Evolutionary conservation across 2,797 vertebrate species (phyloP), one percentile per base, ranked within the genome.

Genomic region (Pangasius djambal): DNA sequence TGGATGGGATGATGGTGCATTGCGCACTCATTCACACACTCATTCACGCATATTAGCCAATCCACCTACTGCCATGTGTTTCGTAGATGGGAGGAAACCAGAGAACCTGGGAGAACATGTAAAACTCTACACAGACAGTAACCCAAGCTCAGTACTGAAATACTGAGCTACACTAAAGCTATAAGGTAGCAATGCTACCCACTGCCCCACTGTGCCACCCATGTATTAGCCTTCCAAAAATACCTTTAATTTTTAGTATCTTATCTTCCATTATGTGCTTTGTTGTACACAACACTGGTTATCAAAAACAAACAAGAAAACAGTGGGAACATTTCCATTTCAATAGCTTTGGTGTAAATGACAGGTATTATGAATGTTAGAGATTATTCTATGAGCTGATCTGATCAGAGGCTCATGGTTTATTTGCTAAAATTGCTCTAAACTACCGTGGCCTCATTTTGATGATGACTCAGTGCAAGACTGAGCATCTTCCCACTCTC

Each of bases 401-500:
- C 81, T 55, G 48, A 86, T 86, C 88, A 74, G 72, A 89, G 20
- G 87, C 50, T 79, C 67, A 28, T 85, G 50, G 88, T 88, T 90
- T 92, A 91, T 92, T 78, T 87, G 86, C 48, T 90, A 92, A 87
- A 93, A 91, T 85, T 87, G 87, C 86, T 83, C 28, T 0, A 20
- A 87, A 67, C 48, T 74, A 40, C 16, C 6, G 8, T 72, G 84
- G 31, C 61, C 84, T 87, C 22, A 55, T 88, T 81, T 85, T 88
- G 82, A 87, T 91, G 89, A 91, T 86, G 84, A 83, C 84, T 90
- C 87, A 88, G 34, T 78, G 84, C 67, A 74, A 86, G 84, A 59
- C 84, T 92, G 88, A 67, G 52, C 37, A 34, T 69, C 74, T 77
- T 61, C 31, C 83, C 72, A 20, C 67, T 86, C 67, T 89, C 84